These are phyloP conservation scores for Sylvilagus floridanus DNA, from an alignment of 2,797 vertebrate genomes.

Conservation along the genomic window DNA sequence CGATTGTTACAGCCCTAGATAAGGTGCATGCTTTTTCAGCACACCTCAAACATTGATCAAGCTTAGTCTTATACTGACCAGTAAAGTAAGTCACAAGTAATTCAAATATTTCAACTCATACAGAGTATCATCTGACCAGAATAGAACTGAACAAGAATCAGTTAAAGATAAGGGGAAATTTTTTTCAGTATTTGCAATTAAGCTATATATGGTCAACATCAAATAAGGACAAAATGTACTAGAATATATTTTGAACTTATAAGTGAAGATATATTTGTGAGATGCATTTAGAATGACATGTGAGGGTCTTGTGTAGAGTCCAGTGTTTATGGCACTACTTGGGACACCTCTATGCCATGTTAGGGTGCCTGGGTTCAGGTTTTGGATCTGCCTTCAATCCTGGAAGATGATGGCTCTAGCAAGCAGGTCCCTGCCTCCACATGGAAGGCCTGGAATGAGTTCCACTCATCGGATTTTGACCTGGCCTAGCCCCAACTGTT, in stretches of 20 bases:
- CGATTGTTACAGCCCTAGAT: background rate
- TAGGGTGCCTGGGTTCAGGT: too few species aligned
- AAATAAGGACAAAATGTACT: background rate
- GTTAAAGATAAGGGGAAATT: background rate
- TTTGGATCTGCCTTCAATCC: too few species aligned
- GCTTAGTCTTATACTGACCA: too few species aligned
- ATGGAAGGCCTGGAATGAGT: too few species aligned
- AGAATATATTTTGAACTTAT: background rate
- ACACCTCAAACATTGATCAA: background rate
- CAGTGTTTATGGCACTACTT: too few species aligned
- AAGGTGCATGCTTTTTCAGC: too few species aligned
- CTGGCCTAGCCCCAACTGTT: too few species aligned
- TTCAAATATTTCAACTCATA: background rate
- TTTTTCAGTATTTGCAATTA: background rate
- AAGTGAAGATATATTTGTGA: background rate
- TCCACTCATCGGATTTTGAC: too few species aligned
- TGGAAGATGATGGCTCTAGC: too few species aligned
- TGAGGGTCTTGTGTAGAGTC: background rate
- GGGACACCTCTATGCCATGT: too few species aligned
- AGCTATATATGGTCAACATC: background rate
- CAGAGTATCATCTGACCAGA: background rate
- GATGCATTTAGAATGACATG: background rate
- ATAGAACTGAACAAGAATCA: background rate
- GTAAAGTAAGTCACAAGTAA: background rate
- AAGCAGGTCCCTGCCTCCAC: too few species aligned